A percentile compares a stretch with the other conserved stretches of the same genome.
Conservation (phyloP, 2,113 vertebrate genomes). For the Pelecanoides urinatrix region DNA sequence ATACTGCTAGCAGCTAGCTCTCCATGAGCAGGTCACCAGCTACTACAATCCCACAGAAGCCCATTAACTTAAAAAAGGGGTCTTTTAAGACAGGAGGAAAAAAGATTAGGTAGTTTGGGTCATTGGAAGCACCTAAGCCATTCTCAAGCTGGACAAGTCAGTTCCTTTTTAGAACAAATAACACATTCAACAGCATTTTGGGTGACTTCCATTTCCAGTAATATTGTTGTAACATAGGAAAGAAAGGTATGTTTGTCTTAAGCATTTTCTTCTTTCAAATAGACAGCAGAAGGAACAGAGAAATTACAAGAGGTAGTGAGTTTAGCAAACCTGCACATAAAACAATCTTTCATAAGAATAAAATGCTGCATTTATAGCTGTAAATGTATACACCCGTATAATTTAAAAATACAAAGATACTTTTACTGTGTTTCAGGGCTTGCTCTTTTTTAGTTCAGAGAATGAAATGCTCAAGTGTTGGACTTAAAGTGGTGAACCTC, state of each 20-base stretch:
- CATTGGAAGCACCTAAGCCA: background rate
- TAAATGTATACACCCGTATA: background rate
- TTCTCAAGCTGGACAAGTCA: background rate
- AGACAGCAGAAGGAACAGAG: background rate
- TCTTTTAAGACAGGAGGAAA: background rate
- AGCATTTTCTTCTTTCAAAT: conserved; percentile 15
- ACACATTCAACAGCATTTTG: background rate
- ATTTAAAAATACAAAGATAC: conserved; percentile 35
- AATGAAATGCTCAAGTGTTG: background rate
- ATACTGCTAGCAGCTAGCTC: background rate
- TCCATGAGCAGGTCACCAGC: background rate
- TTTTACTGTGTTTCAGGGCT: background rate
- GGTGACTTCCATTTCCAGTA: background rate
- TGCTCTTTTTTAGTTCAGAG: background rate
- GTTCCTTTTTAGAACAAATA: background rate
- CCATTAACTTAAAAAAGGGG: background rate
- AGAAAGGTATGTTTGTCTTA: background rate
- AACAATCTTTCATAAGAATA: conserved; percentile 40
- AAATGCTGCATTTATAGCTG: conserved; percentile 38
- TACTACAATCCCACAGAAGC: background rate
- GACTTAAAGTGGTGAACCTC: background rate
- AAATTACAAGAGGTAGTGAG: conserved; percentile 51
- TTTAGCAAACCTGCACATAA: conserved; percentile 38
- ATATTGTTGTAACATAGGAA: background rate
- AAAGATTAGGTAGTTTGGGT: background rate